A percentile compares a stretch with the other conserved stretches of the same genome.
phyloP scores from a whole-genome alignment of 2,797 vertebrate genomes.

The Cebuella pygmaea region DNA sequence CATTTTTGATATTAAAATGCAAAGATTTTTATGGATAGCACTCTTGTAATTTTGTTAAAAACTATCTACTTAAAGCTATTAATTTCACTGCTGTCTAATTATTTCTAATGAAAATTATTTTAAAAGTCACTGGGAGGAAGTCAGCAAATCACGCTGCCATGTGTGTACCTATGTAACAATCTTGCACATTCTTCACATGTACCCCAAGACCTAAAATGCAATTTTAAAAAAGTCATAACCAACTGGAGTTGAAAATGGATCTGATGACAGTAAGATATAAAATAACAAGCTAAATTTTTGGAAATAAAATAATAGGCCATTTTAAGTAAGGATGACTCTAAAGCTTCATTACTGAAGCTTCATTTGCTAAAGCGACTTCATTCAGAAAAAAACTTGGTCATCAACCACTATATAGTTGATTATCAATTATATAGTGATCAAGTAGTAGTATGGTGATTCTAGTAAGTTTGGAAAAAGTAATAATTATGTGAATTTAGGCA shows the following conservation, averaged over 20 bases:
- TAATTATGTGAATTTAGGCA: not conserved
- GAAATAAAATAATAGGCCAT: not conserved
- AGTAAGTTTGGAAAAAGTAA: slow-evolving; percentile 10
- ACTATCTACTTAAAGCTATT: not conserved
- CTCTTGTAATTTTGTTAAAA: slow-evolving; percentile 18
- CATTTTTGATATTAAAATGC: slow-evolving; percentile 43
- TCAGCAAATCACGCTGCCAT: no score
- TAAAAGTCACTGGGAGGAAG: not conserved
- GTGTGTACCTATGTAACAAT: no score
- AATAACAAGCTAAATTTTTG: slow-evolving; percentile 12
- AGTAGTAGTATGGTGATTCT: not conserved
- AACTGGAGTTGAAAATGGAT: not conserved
- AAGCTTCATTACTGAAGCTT: not conserved
- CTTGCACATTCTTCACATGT: no score
- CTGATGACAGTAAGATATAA: not conserved
- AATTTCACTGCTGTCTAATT: slow-evolving; percentile 20
- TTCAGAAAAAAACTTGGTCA: slow-evolving; percentile 24
- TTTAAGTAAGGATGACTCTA: not conserved
- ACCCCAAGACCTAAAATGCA: no score
- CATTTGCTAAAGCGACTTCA: not conserved
- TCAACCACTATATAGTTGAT: not conserved
- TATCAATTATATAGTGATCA: not conserved
- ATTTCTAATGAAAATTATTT: slow-evolving; percentile 3
- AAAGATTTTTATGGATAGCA: not conserved
- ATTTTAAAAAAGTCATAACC: not conserved